Conservation (phyloP, 2,888 invertebrate species). For the Mimas tiliae region DNA sequence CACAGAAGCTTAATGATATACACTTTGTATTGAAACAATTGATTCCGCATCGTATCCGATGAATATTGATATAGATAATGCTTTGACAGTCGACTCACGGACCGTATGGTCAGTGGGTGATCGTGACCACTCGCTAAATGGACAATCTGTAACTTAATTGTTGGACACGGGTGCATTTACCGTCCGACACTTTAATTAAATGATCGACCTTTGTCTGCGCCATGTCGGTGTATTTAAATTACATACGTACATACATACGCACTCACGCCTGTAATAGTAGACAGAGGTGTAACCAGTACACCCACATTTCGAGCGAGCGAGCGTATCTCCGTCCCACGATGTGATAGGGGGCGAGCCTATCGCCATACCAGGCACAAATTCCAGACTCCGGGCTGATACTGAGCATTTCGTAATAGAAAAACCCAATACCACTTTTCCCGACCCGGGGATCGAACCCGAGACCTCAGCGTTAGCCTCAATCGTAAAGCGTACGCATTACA, state of each 20-base stretch:
- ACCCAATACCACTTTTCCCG: no score
- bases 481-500: no score
- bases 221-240: slow-evolving; percentile 2
- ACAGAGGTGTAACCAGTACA: no score
- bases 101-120: not conserved
- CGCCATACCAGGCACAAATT: no score
- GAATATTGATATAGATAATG: slow-evolving; percentile 15
- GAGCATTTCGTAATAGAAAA: no score
- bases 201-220: slow-evolving; percentile 14
- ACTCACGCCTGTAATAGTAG: no score
- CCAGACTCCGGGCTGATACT: no score
- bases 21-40: not conserved
- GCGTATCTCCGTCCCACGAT: no score
- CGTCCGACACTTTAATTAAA: slow-evolving; percentile 19
- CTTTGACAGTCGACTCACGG: slow-evolving; percentile 15
- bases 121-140: slow-evolving; percentile 9
- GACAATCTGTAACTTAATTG: slow-evolving; percentile 18
- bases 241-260: not conserved
- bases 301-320: no score
- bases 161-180: slow-evolving; percentile 17
- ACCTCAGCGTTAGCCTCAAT: no score
- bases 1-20: not conserved
- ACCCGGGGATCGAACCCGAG: no score
- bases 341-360: no score
- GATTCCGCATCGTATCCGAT: slow-evolving; percentile 2